Percentiles rank a stretch among this genome's conserved stretches.
These are phyloP conservation scores for Stenolophus ochropezus DNA, from an alignment of 2,888 invertebrate species.

Conservation along the genomic window DNA sequence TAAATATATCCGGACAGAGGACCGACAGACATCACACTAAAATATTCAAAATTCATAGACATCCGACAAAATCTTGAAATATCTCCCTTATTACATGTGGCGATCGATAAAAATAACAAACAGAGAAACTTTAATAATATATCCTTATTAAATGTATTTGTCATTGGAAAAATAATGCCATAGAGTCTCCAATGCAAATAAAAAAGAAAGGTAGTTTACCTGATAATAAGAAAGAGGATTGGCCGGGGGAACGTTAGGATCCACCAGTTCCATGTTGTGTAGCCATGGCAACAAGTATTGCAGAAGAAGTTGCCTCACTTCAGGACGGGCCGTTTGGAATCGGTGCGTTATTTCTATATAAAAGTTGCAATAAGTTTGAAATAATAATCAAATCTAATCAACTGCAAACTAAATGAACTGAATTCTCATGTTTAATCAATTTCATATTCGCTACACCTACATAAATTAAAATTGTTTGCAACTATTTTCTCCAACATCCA, in stretches of 20 bases:
- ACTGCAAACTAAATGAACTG: conserved; percentile 20
- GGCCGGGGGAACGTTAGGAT: conserved; percentile 95
- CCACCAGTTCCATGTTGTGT: conserved; percentile 98
- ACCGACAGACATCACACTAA: too few relatives aligned
- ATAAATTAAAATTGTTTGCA: neutral
- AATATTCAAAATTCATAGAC: too few relatives aligned
- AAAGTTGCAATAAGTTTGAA: neutral
- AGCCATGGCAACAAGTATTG: conserved; percentile 98
- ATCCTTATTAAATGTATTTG: too few relatives aligned
- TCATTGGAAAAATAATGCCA: too few relatives aligned
- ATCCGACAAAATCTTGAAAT: too few relatives aligned
- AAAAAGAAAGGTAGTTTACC: conserved; percentile 74
- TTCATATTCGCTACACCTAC: too few relatives aligned
- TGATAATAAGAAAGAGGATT: conserved; percentile 90
- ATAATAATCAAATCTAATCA: conserved; percentile 16
- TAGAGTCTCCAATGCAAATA: too few relatives aligned
- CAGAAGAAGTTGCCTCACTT: conserved; percentile 92
- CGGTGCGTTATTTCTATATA: conserved; percentile 94
- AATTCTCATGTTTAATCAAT: neutral
- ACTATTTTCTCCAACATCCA: too few relatives aligned
- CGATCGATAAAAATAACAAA: neutral
- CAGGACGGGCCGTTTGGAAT: conserved; percentile 95
- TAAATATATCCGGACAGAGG: too few relatives aligned
- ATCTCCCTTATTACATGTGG: too few relatives aligned
- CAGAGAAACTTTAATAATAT: neutral